Evolutionary conservation across 2,113 vertebrate genomes (phyloP).

Genomic region (Anser cygnoides): DNA sequence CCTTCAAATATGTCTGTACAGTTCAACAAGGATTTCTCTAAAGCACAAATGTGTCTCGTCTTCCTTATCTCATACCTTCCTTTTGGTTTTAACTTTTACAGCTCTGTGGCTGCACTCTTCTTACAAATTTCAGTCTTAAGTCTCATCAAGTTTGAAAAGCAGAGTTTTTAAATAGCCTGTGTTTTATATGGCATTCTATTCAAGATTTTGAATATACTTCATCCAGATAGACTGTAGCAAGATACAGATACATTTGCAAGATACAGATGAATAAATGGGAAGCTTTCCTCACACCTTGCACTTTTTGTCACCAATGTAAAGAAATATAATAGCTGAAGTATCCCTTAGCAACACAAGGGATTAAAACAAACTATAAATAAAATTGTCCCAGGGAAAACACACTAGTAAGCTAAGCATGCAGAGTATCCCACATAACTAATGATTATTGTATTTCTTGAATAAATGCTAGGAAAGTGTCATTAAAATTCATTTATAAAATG

Average conservation of each 20-base stretch:
- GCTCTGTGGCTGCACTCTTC: neutral
- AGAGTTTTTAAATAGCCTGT: neutral
- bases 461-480: neutral
- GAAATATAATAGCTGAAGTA: neutral
- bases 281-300: neutral
- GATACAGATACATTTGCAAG: neutral
- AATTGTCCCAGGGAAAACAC: neutral
- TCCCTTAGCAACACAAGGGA: neutral
- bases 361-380: slow-evolving; percentile 9
- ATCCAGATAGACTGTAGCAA: neutral
- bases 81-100: neutral
- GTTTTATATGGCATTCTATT: neutral
- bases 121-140: neutral
- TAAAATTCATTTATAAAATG: neutral
- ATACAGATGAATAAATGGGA: neutral
- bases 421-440: neutral
- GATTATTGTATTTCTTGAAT: neutral
- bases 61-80: neutral
- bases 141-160: neutral
- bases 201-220: neutral
- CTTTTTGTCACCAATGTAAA: neutral
- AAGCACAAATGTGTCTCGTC: neutral
- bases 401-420: neutral
- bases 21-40: neutral
- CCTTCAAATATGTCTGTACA: neutral